Evolutionary conservation across 2,888 invertebrate genomes (phyloP).

Genomic region (Hipparchia semele): DNA sequence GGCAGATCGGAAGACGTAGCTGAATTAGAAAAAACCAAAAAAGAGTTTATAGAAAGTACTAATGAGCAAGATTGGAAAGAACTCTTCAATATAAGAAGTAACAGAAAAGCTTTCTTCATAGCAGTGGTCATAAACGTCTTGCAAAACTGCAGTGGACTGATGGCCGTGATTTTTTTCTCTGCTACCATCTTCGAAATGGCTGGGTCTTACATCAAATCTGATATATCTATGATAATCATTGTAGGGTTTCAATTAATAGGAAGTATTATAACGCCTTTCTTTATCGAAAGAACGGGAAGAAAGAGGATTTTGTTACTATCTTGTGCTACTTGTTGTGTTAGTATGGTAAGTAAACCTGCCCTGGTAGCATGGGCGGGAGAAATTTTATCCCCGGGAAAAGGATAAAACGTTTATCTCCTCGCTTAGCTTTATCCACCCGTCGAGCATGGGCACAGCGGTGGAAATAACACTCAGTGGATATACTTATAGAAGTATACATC

Average conservation of each 20-base stretch:
- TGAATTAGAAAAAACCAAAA: conserved; percentile 39
- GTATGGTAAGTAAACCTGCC: conserved; percentile 50
- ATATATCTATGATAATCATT: conserved; percentile 57
- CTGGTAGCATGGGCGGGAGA: too few species aligned
- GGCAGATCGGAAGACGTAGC: conserved; percentile 53
- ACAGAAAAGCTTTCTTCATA: conserved; percentile 54
- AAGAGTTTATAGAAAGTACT: conserved; percentile 35
- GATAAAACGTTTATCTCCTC: too few species aligned
- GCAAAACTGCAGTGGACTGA: conserved; percentile 55
- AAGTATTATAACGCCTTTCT: conserved; percentile 51
- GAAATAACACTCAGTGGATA: too few species aligned
- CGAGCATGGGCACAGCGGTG: too few species aligned
- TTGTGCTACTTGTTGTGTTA: conserved; percentile 50
- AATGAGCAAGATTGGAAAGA: conserved; percentile 47
- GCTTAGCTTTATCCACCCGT: too few species aligned
- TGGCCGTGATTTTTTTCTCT: conserved; percentile 51
- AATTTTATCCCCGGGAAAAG: too few species aligned
- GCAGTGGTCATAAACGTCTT: conserved; percentile 48
- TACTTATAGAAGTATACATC: too few species aligned
- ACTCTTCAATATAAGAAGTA: conserved; percentile 51
- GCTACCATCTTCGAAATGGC: conserved; percentile 57
- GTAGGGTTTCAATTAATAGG: conserved; percentile 53
- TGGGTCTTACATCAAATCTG: conserved; percentile 50
- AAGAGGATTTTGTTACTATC: conserved; percentile 51
- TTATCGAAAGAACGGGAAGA: conserved; percentile 58